These are phyloP conservation scores for Vicugna pacos DNA, from an alignment of 2,113 vertebrate species.

Conservation along the genomic window DNA sequence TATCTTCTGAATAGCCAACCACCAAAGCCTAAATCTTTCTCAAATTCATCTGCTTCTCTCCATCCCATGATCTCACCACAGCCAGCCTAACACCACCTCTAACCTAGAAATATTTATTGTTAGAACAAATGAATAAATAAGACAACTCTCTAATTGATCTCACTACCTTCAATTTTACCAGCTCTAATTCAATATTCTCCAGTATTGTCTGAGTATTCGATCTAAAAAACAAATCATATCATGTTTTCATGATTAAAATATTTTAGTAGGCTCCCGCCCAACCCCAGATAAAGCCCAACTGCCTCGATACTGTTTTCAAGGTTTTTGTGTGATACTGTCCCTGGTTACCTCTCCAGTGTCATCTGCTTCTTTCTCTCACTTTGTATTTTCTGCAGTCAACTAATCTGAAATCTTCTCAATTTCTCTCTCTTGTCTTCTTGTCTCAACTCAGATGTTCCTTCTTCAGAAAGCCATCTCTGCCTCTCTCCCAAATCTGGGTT, in stretches of 20 bases:
- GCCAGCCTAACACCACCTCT: background rate
- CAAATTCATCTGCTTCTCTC: background rate
- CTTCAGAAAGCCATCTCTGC: constrained; percentile 11
- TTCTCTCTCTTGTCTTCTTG: background rate
- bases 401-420: constrained; percentile 23
- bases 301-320: background rate
- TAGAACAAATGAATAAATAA: constrained; percentile 38
- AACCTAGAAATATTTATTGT: constrained; percentile 41
- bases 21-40: constrained; percentile 23
- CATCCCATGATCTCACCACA: background rate
- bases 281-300: background rate
- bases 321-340: background rate
- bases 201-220: background rate
- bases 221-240: background rate
- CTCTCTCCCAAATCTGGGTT: background rate
- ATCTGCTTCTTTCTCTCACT: constrained; percentile 9
- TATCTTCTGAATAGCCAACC: background rate
- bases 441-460: constrained; percentile 23
- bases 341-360: background rate
- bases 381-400: background rate
- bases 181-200: background rate
- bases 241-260: constrained; percentile 37
- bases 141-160: background rate
- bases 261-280: background rate
- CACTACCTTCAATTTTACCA: background rate